Evolutionary conservation across 2,888 invertebrate species (phyloP).

Genomic region (Masnerella sp.): DNA sequence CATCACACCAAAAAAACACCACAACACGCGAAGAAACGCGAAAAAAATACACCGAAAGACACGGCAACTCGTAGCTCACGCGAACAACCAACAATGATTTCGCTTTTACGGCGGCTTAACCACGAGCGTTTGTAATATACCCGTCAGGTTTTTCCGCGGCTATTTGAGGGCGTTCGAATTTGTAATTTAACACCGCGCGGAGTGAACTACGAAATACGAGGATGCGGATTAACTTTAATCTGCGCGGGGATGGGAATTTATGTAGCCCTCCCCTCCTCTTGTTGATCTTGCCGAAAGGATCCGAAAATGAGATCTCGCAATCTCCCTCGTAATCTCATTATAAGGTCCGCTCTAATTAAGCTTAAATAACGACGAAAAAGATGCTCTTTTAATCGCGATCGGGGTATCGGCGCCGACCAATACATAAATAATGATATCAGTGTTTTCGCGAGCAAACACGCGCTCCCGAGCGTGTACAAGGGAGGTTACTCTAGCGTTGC

Average conservation of each 20-base stretch:
- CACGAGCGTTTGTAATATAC: too few relatives aligned
- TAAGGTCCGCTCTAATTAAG: slow-evolving; percentile 54
- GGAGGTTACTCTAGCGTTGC: slow-evolving; percentile 69
- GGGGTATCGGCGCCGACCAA: slow-evolving; percentile 63
- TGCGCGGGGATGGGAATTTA: slow-evolving; percentile 21
- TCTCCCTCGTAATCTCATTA: slow-evolving; percentile 53
- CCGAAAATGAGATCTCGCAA: slow-evolving; percentile 44
- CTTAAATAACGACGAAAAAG: slow-evolving; percentile 55
- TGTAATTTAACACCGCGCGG: slow-evolving; percentile 13
- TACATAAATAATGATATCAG: slow-evolving; percentile 76
- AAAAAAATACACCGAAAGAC: too few relatives aligned
- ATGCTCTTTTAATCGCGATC: slow-evolving; percentile 51
- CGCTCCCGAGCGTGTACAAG: slow-evolving; percentile 67
- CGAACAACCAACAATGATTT: too few relatives aligned
- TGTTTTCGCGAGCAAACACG: slow-evolving; percentile 73
- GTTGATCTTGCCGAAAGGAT: slow-evolving; percentile 32
- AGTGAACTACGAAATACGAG: slow-evolving; percentile 33
- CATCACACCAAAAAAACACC: too few relatives aligned
- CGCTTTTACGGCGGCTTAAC: too few relatives aligned
- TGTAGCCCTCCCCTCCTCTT: not conserved
- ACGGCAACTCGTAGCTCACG: too few relatives aligned
- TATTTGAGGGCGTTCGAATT: not conserved
- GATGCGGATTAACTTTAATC: slow-evolving; percentile 32
- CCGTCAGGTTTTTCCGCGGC: too few relatives aligned
- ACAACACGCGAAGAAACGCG: too few relatives aligned